Base-by-base conservation (phyloP, 2,888 invertebrate species). In the Poecilus cupreus region DNA sequence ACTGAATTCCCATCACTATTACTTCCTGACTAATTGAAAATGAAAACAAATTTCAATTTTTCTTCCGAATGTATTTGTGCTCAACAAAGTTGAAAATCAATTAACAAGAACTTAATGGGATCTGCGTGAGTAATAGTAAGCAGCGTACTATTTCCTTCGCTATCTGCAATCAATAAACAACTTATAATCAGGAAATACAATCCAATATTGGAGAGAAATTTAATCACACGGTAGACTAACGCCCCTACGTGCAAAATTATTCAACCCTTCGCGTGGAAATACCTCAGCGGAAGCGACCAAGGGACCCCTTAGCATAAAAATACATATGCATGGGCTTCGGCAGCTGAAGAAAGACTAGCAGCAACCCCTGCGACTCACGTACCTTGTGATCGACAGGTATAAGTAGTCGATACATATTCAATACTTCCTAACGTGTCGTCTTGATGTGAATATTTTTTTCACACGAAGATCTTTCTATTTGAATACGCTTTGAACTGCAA, bases 341-440 rank as follows among this genome's bases (percentile, higher is more conserved):
- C 64, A 68, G 64, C 64, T 68, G 64, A 68, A 16, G 49, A 49
- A 32, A 32, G 64, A 37, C 16, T 18, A 13, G n/a, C 3, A 54
- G 54, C 26, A 18, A 60, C 32, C 64, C 64, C 32, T 37, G 24
- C 18, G 20, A 20, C 20, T 18, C 54, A 54, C 46, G 46, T 13
- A 46, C 46, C n/a, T 46, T 46, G 46, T 26, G 24, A 75, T 64
- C 78, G 78, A 64, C 78, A 78, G 78, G 78, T 78, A 78, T 78
- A 78, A 78, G 64, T 78, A 75, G 75, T 64, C 64, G 49, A 77
- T 77, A 78, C 78, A 78, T 78, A 78, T 78, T 78, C 78, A 78
- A 78, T 78, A 77, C 49, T 77, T 68, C 64, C 37, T 68, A 68
- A 68, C 64, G 64, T 60, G 78, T 78, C 26, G 49, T 46, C 32